phyloP scores from a whole-genome alignment of 2,888 invertebrate species.

The Oasisia sp. region DNA sequence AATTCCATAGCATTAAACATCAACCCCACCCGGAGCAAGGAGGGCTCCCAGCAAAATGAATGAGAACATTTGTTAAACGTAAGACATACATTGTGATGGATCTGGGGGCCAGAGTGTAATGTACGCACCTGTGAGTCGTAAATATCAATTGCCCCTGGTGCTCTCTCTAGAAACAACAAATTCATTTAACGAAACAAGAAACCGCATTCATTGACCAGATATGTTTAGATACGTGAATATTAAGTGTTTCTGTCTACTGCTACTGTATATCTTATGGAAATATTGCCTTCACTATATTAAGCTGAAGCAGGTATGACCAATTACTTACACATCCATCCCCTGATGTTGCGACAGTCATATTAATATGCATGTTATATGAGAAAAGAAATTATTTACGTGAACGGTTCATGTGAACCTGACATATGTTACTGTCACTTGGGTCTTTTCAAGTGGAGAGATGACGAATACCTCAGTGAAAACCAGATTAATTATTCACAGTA shows the following conservation, averaged over 20 bases:
- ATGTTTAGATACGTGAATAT: background rate
- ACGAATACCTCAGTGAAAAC: background rate
- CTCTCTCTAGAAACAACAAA: conserved; percentile 6
- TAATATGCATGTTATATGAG: background rate
- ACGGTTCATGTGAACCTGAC: background rate
- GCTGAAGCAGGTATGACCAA: background rate
- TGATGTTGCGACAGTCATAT: background rate
- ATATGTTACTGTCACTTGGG: background rate
- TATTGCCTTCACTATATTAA: background rate
- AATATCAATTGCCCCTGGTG: background rate
- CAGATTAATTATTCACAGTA: background rate
- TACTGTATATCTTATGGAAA: background rate
- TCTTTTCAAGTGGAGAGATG: background rate
- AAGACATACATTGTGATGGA: background rate
- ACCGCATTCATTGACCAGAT: background rate
- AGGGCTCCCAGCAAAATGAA: too few species aligned
- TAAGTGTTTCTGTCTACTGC: background rate
- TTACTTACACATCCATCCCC: background rate
- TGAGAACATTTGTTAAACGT: too few species aligned
- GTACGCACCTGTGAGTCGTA: background rate
- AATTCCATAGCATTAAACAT: too few species aligned
- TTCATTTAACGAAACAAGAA: background rate
- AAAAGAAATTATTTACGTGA: background rate
- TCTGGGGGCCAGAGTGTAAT: background rate
- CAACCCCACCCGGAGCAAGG: too few species aligned